Percentiles rank a stretch among this genome's conserved stretches.
Evolutionary conservation across 2,113 vertebrate genomes (phyloP).

Genomic region (Orientallactaga bullata): DNA sequence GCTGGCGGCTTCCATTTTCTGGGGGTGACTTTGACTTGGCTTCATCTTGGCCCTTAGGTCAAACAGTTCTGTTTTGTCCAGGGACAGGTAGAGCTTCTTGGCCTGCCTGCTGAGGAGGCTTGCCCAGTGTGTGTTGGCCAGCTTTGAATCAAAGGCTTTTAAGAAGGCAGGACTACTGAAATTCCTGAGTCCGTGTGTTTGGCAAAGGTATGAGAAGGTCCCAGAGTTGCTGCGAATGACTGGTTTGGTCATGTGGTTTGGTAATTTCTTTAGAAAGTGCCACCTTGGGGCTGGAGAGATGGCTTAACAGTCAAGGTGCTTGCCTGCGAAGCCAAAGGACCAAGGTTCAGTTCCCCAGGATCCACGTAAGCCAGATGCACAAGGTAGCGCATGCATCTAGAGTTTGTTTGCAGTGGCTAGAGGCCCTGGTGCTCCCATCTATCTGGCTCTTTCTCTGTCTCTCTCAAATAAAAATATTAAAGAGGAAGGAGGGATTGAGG

Average conservation of each 20-base stretch:
- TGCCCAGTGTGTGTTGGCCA: neutral
- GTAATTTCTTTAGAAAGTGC: neutral
- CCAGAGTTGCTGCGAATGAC: neutral
- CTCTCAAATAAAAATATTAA: too few relatives aligned
- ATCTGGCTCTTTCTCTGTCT: too few relatives aligned
- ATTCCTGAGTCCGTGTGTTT: neutral
- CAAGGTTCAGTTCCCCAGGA: too few relatives aligned
- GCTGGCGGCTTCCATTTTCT: neutral
- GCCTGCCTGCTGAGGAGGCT: neutral
- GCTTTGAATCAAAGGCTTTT: neutral
- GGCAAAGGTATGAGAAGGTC: neutral
- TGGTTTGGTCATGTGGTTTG: neutral
- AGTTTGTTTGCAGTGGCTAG: too few relatives aligned
- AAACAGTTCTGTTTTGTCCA: neutral
- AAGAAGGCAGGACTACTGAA: neutral
- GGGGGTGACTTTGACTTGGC: neutral
- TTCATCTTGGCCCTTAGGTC: accelerated
- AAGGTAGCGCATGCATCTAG: too few relatives aligned
- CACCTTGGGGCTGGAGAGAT: too few relatives aligned
- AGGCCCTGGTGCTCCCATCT: too few relatives aligned
- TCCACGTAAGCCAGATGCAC: too few relatives aligned
- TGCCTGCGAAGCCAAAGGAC: too few relatives aligned
- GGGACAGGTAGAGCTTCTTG: neutral
- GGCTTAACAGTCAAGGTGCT: too few relatives aligned
- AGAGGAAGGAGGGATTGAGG: too few relatives aligned